These are phyloP conservation scores for Melieria omissa DNA, from an alignment of 2,888 invertebrate genomes.

Conservation along the genomic window DNA sequence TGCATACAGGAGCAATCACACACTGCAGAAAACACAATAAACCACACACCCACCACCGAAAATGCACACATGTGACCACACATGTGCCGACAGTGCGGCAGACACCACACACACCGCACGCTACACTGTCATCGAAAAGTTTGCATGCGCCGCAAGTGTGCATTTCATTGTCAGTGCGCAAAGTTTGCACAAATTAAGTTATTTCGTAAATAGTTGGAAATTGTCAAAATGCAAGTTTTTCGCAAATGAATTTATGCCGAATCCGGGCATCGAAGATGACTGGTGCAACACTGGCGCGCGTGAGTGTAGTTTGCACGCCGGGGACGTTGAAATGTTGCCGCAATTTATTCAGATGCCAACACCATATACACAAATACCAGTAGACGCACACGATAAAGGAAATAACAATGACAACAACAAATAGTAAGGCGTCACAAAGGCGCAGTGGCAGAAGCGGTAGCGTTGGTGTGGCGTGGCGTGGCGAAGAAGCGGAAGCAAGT, in stretches of 20 bases:
- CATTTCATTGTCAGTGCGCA: not conserved
- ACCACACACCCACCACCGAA: not conserved
- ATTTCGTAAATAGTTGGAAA: too few species aligned
- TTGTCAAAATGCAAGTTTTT: too few species aligned
- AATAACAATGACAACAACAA: not conserved
- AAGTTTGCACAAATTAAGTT: too few species aligned
- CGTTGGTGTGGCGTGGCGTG: too few species aligned
- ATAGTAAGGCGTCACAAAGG: not conserved
- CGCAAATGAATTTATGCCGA: too few species aligned
- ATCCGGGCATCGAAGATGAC: too few species aligned
- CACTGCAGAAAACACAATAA: not conserved
- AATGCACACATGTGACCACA: not conserved
- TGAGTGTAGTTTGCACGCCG: not conserved
- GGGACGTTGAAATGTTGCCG: slow-evolving; percentile 32
- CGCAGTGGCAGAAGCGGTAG: slow-evolving; percentile 28
- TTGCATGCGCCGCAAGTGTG: not conserved
- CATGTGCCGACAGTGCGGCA: not conserved
- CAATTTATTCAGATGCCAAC: slow-evolving; percentile 49
- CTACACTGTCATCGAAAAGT: not conserved
- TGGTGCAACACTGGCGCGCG: not conserved
- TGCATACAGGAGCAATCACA: not conserved
- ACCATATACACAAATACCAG: slow-evolving; percentile 35
- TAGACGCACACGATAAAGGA: slow-evolving; percentile 8
- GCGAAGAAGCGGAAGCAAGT: slow-evolving; percentile 6
- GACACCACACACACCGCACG: not conserved